Evolutionary conservation across 2,113 vertebrate species (phyloP), one percentile per base, ranked within the genome.

Genomic region (Ictalurus furcatus): DNA sequence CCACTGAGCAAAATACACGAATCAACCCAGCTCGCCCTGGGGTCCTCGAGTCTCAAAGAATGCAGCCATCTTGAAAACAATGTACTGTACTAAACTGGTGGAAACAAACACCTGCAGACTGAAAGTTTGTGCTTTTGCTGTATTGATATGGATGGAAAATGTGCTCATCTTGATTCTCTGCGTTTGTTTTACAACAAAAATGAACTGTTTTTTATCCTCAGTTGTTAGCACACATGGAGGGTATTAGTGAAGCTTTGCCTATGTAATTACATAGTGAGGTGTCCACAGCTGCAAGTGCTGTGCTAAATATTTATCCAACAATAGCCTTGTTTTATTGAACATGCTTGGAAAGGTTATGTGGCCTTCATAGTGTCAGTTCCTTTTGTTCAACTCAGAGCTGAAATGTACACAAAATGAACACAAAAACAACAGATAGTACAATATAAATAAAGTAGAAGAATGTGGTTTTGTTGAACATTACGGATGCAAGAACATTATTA

Each of bases 1-100:
- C 90, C 12, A 48, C 90, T 89, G 86, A 90, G 88, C 78, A 86
- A 90, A 91, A 91, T 81, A 90, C 90, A 89, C 6, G 48, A 81
- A 86, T 81, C 84, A 58, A 87, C 88, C 85, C 88, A 89, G 78
- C 74, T 71, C 56, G 71, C 83, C 25, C 28, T 58, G 63, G 81
- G 88, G 81, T 84, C 76, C 85, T 58, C 9, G 14, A 84, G 85
- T 58, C 40, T 85, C 30, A 28, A 37, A 87, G 73, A 87, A 87
- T 63, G 71, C 71, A 85, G 65, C 59, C 76, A 85, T 87, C 63
- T 73, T 76, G 59, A 85, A 91, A 87, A 87, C 73, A 85, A 81
- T 81, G 82, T 19, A 73, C 63, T 81, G 58, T 87, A 81, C 74
- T 79, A 89, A 83, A 87, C 76, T 59, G 37, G 34, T 52, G 9